These are phyloP conservation scores for Psophia crepitans DNA, from an alignment of 2,113 vertebrate species.

Conservation along the genomic window DNA sequence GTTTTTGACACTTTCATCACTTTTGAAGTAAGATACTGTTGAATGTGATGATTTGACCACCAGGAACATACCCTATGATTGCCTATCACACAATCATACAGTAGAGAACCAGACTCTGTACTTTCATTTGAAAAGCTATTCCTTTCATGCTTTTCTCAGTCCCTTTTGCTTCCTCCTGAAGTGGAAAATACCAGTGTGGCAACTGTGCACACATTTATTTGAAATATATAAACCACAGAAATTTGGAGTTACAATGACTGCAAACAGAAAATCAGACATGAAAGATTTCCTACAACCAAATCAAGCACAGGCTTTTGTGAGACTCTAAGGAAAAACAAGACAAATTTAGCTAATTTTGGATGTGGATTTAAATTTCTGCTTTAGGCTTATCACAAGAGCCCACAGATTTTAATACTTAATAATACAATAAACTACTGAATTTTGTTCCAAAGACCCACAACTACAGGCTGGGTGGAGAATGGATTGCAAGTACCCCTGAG, in stretches of 20 bases:
- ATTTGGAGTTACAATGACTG: neutral
- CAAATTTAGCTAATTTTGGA: neutral
- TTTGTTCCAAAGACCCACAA: neutral
- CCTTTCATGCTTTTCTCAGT: neutral
- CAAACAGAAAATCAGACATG: neutral
- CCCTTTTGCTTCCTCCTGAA: neutral
- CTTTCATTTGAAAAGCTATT: neutral
- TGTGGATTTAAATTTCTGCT: neutral
- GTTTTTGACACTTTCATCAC: neutral
- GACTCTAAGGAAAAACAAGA: neutral
- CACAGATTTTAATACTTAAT: neutral
- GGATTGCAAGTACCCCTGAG: no score
- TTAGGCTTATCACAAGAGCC: neutral
- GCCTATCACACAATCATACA: neutral
- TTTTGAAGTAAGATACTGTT: neutral
- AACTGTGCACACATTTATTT: neutral
- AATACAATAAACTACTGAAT: neutral
- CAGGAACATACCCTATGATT: neutral
- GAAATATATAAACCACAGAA: neutral
- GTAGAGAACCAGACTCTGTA: neutral
- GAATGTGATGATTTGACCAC: neutral
- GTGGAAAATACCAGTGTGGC: neutral
- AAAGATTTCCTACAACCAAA: neutral
- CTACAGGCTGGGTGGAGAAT: no score
- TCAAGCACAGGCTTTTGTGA: neutral